Evolutionary conservation across 2,888 invertebrate genomes (phyloP), one percentile per base, ranked within the genome.

Genomic region (Ornithoptera alexandrae): DNA sequence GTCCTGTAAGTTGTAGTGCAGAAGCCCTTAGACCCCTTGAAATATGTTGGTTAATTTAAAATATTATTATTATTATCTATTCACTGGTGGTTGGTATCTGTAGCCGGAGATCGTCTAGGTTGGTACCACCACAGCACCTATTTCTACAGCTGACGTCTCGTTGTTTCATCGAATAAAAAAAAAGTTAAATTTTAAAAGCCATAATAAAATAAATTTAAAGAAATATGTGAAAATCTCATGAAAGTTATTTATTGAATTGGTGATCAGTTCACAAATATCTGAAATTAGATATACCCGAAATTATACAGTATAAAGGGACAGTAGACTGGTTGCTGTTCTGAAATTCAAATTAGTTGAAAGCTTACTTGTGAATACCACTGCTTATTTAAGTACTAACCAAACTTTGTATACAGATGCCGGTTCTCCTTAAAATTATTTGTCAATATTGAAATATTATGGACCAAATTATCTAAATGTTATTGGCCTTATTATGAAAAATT

Each of bases 311-410:
- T 70, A 66, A 63, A 63, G 64, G 75, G 79, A 80, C 79, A 80
- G 78, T 79, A 78, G 79, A 80, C 76, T 79, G 79, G 83, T 87
- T 86, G 82, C 86, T 87, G 89, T 89, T 90, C 88, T 83, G 85
- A 90, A 88, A 86, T 89, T 89, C 85, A 89, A 90, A 90, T 90
- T 83, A 86, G 85, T 86, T 85, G 76, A 84, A 79, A 81, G 81
- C 83, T 79, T 81, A 87, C 81, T 89, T 86, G 79, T 78, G 81
- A 86, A 85, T 80, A 86, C 85, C 87, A 84, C 86, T 82, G 84
- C 80, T 77, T 84, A 80, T 78, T 84, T 83, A 79, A 83, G 79
- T 79, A 80, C 22, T 75, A 82, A 82, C 81, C 80, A 77, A 82
- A 84, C 83, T 85, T 84, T 84, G 82, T 85, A 81, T 79, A 84